These are phyloP conservation scores for Teleopsis dalmanni DNA, from an alignment of 1,140 invertebrate species.

Conservation along the genomic window DNA sequence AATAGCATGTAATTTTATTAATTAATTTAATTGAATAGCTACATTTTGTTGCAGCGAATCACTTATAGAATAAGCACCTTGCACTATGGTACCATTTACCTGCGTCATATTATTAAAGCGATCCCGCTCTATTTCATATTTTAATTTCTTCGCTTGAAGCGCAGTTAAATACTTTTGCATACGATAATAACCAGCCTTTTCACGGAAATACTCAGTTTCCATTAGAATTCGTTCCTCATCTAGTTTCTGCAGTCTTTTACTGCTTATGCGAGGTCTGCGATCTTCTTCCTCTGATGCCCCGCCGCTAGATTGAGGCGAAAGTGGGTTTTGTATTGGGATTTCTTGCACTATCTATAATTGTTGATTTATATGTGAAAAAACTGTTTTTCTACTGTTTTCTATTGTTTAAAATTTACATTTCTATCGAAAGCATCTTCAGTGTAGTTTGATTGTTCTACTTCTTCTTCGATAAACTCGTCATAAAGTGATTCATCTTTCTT, in stretches of 20 bases:
- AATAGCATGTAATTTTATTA: neutral
- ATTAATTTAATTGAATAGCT: neutral
- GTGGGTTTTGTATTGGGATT: constrained; percentile 3
- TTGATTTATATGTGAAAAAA: neutral
- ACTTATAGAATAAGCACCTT: constrained; percentile 8
- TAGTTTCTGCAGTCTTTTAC: constrained; percentile 14
- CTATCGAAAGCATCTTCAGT: constrained; percentile 14
- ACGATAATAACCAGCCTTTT: constrained; percentile 27
- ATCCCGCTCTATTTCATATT: constrained; percentile 19
- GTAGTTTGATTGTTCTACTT: constrained; percentile 7
- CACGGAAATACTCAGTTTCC: constrained; percentile 25
- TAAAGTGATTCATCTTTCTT: constrained; percentile 13
- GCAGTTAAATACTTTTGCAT: constrained; percentile 32
- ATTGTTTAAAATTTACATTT: constrained; percentile 1
- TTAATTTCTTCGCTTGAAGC: constrained; percentile 24
- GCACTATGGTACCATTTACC: neutral
- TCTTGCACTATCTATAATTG: constrained; percentile 6
- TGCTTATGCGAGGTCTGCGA: neutral
- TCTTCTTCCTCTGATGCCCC: constrained; percentile 3
- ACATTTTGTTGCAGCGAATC: neutral
- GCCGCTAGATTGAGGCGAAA: constrained; percentile 13
- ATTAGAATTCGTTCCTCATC: constrained; percentile 26
- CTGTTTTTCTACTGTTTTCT: neutral
- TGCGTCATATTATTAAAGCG: no score
- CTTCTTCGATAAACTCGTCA: constrained; percentile 16